These are phyloP conservation scores for Diaphora mendica DNA, from an alignment of 2,888 invertebrate genomes.

Conservation along the genomic window DNA sequence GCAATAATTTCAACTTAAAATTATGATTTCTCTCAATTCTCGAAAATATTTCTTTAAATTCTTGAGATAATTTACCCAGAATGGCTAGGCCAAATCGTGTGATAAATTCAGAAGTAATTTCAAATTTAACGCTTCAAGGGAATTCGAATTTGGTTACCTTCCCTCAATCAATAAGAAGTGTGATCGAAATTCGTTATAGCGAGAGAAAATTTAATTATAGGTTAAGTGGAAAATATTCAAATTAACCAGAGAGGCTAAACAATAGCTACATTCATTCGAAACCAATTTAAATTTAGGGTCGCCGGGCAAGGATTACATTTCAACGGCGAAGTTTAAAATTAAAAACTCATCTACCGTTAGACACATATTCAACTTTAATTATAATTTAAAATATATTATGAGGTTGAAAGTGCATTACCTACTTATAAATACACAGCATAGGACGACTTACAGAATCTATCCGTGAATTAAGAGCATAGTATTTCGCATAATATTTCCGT, in stretches of 20 bases:
- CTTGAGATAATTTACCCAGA: background rate
- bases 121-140: conserved; percentile 8
- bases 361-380: conserved; percentile 12
- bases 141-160: background rate
- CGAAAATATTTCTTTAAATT: background rate
- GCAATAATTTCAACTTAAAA: background rate
- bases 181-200: conserved; percentile 16
- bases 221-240: conserved; percentile 68
- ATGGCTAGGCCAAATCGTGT: background rate
- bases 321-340: conserved; percentile 16
- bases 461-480: background rate
- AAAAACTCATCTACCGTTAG: background rate
- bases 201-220: conserved; percentile 60
- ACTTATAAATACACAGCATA: background rate
- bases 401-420: background rate
- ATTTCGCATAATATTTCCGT: background rate
- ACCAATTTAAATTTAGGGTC: conserved; percentile 51
- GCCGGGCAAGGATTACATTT: conserved; percentile 37
- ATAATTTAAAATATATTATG: background rate
- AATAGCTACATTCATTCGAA: conserved; percentile 51
- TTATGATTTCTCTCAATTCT: conserved; percentile 5
- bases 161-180: conserved; percentile 40
- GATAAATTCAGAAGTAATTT: conserved; percentile 9
- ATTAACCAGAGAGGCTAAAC: conserved; percentile 58
- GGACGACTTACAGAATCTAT: background rate